A percentile compares a stretch with the other conserved stretches of the same genome.
phyloP scores from a whole-genome alignment of 2,888 invertebrate genomes.

The Ferrisia virgata region DNA sequence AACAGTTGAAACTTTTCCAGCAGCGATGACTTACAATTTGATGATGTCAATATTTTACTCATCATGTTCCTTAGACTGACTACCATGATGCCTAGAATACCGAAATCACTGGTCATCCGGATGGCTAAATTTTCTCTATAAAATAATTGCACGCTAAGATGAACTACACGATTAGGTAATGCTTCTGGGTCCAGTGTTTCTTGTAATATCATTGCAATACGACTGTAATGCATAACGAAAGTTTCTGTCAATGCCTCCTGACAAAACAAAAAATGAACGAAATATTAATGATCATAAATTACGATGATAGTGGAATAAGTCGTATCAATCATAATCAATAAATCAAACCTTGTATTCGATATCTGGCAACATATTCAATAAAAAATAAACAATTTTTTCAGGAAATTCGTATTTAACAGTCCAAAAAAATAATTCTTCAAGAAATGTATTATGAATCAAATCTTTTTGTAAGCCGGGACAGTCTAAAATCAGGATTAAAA shows the following conservation, averaged over 20 bases:
- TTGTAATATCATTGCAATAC: slow-evolving; percentile 87
- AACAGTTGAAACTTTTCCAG: no score
- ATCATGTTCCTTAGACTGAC: slow-evolving; percentile 88
- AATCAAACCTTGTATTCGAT: slow-evolving; percentile 76
- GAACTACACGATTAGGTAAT: slow-evolving; percentile 91
- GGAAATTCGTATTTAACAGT: slow-evolving; percentile 96
- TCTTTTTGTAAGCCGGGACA: slow-evolving; percentile 75
- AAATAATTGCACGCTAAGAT: slow-evolving; percentile 94
- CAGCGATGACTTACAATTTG: background rate
- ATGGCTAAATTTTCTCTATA: slow-evolving; percentile 88
- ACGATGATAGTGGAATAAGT: background rate
- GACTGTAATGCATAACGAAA: slow-evolving; percentile 93
- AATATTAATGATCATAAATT: background rate
- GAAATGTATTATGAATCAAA: slow-evolving; percentile 75
- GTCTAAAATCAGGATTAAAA: slow-evolving; percentile 59
- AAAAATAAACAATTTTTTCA: slow-evolving; percentile 89
- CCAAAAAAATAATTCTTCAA: slow-evolving; percentile 97
- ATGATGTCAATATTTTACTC: slow-evolving; percentile 80
- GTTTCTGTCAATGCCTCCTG: slow-evolving; percentile 82
- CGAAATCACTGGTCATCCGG: slow-evolving; percentile 85
- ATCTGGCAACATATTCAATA: slow-evolving; percentile 93
- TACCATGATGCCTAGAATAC: slow-evolving; percentile 89
- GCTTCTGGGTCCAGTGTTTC: slow-evolving; percentile 83
- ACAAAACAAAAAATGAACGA: background rate
- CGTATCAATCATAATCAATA: background rate